Conservation (phyloP, 2,888 invertebrate species). For the Cactoblastis cactorum region DNA sequence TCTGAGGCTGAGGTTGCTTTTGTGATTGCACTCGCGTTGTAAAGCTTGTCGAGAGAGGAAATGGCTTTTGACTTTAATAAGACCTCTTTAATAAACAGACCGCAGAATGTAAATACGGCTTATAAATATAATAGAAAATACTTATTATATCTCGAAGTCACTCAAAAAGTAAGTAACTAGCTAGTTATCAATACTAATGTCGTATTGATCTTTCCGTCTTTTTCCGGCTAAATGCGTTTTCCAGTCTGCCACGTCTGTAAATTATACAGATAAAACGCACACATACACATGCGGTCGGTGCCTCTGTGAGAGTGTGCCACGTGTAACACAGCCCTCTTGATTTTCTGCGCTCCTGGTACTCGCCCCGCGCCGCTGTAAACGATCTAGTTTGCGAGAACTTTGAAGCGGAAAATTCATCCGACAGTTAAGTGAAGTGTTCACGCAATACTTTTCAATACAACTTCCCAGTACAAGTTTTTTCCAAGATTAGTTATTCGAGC, state of each 20-base stretch:
- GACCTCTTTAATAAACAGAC: conserved; percentile 22
- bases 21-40: conserved; percentile 40
- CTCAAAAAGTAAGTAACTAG: background rate
- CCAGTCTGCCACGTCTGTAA: conserved; percentile 60
- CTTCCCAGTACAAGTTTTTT: conserved; percentile 7
- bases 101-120: background rate
- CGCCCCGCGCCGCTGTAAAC: conserved; percentile 55
- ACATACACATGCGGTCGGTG: conserved; percentile 23
- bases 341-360: conserved; percentile 48
- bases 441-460: conserved; percentile 15
- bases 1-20: conserved; percentile 38
- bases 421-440: conserved; percentile 46
- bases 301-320: conserved; percentile 54
- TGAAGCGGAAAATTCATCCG: conserved; percentile 60
- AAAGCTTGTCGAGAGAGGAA: conserved; percentile 34
- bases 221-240: conserved; percentile 60
- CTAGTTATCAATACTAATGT: conserved; percentile 20
- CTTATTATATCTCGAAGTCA: background rate
- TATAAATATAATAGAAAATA: background rate
- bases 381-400: conserved; percentile 62
- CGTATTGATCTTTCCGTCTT: conserved; percentile 56
- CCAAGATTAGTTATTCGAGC: background rate
- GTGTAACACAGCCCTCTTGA: conserved; percentile 46
- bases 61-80: conserved; percentile 35
- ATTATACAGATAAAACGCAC: conserved; percentile 35